Evolutionary conservation across 2,113 vertebrate genomes (phyloP).

Genomic region (Delphinapterus leucas): DNA sequence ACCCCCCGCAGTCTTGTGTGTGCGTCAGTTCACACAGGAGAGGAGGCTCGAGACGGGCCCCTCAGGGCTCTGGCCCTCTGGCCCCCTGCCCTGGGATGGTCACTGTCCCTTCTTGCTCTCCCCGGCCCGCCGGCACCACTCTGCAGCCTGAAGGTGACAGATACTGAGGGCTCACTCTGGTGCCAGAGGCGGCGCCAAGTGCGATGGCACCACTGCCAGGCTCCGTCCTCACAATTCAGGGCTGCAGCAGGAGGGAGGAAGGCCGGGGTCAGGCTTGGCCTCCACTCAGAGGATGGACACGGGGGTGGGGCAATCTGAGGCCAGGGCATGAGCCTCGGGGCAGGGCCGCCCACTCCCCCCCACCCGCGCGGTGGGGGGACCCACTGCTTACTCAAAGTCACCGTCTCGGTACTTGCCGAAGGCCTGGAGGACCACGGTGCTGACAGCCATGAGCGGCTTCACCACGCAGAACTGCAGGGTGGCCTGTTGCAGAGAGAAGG

Average conservation of each 20-base stretch:
- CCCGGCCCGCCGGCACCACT: rapidly evolving
- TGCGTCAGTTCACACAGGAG: background rate
- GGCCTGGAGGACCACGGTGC: constrained; percentile 94
- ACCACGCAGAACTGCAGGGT: constrained; percentile 97
- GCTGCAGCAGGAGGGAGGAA: rapidly evolving
- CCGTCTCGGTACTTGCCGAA: constrained; percentile 96
- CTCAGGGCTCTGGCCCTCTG: background rate
- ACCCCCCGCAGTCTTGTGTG: background rate
- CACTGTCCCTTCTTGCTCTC: background rate
- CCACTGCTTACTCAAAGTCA: constrained; percentile 92
- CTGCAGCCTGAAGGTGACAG: background rate
- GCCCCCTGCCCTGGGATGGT: background rate
- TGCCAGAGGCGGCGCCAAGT: rapidly evolving
- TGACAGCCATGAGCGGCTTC: constrained; percentile 95
- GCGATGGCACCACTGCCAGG: background rate
- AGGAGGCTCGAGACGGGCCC: background rate
- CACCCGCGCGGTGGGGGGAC: background rate
- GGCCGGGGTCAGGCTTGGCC: too few relatives aligned
- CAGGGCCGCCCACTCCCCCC: background rate
- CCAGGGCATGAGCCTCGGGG: background rate
- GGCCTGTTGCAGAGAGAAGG: constrained; percentile 81
- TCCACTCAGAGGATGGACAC: background rate
- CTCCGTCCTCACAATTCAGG: background rate
- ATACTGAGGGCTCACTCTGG: background rate
- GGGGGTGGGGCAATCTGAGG: background rate